These are phyloP conservation scores for Conomelus anceps DNA, from an alignment of 2,888 invertebrate species.

Conservation along the genomic window DNA sequence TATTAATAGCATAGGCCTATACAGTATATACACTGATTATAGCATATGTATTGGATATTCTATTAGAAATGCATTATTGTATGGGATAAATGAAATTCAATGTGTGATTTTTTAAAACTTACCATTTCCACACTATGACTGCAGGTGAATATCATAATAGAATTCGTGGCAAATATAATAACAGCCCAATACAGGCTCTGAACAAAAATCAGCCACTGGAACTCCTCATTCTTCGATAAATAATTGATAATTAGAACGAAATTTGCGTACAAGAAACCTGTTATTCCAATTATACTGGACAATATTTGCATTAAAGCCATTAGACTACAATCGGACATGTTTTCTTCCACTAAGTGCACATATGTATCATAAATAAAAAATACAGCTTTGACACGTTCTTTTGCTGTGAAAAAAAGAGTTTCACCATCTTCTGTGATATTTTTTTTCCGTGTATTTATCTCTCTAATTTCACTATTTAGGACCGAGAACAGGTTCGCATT, in stretches of 20 bases:
- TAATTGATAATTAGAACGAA: not conserved
- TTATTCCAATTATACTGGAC: not conserved
- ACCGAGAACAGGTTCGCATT: not conserved
- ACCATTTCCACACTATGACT: not conserved
- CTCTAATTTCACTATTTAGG: not conserved
- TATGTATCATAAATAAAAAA: not conserved
- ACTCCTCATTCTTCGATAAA: not conserved
- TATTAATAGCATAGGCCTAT: too few relatives aligned
- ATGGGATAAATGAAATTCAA: too few relatives aligned
- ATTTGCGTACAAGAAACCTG: not conserved
- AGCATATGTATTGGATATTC: too few relatives aligned
- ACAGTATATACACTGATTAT: too few relatives aligned
- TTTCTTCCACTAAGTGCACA: not conserved
- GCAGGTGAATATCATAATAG: not conserved
- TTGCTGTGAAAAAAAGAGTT: not conserved
- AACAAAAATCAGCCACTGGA: not conserved
- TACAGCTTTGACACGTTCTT: not conserved
- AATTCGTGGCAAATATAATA: not conserved
- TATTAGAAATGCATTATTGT: too few relatives aligned
- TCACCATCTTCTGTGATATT: not conserved
- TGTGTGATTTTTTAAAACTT: not conserved
- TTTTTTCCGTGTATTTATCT: not conserved
- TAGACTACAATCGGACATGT: not conserved
- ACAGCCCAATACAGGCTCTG: not conserved
- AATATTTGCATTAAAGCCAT: not conserved